phyloP scores from a whole-genome alignment of 2,113 vertebrate genomes.

The Phocoena phocoena region DNA sequence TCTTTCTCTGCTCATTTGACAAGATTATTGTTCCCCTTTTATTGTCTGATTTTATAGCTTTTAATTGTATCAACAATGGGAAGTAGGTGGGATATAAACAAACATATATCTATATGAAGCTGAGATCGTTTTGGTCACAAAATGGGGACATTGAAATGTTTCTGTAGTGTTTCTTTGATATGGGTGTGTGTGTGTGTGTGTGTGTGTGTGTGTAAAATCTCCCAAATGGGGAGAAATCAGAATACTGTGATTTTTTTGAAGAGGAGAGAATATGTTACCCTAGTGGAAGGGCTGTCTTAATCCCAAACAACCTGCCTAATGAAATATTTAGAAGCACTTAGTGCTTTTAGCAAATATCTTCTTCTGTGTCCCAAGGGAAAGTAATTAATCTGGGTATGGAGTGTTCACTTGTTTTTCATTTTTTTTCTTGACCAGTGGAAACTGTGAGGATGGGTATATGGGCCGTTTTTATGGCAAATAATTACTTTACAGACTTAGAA shows the following conservation, averaged over 20 bases:
- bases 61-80: constrained; percentile 9
- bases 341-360: constrained; percentile 80
- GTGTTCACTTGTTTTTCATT: constrained; percentile 55
- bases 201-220: background rate
- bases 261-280: constrained; percentile 68
- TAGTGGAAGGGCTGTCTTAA: constrained; percentile 61
- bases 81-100: background rate
- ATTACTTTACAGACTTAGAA: constrained; percentile 54
- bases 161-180: background rate
- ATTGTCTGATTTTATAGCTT: constrained; percentile 45
- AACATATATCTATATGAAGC: background rate
- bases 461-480: constrained; percentile 63
- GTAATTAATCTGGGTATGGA: constrained; percentile 71
- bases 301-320: constrained; percentile 65
- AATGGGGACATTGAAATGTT: background rate
- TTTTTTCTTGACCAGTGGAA: constrained; percentile 7
- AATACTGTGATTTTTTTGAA: constrained; percentile 69
- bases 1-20: constrained; percentile 22
- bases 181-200: background rate
- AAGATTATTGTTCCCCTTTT: constrained; percentile 36
- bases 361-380: constrained; percentile 45
- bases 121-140: background rate
- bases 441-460: background rate
- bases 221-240: constrained; percentile 39
- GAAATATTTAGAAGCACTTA: constrained; percentile 82